Evolutionary conservation across 2,888 invertebrate species (phyloP), one percentile per base, ranked within the genome.

Genomic region (Tanytarsus gracilentus): DNA sequence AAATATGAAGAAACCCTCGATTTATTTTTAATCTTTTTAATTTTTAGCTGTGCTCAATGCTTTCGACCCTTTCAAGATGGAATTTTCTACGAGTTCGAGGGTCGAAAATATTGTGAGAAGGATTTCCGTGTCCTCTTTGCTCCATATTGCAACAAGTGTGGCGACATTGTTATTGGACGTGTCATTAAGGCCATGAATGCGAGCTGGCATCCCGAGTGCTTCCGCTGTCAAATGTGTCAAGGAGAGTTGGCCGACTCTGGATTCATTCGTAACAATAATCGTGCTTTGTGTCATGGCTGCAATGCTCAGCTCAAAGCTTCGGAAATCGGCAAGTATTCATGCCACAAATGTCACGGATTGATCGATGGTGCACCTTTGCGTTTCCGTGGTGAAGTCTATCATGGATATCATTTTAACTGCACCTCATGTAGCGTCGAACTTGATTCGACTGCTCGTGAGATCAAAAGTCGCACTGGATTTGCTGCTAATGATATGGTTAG

Each of bases 181-280:
- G 99, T 99, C 49, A 99, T 99, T 71, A 99, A 99, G 74, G 99
- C 99, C 1, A 97, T 99, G 95, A 95, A 97, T 69, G 84, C 92
- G 29, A 96, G 92, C 73, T 99, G 99, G 99, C 99, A 99, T 77
- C 97, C 98, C 2, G 83, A 85, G 63, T 99, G 99, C 73, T 99
- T 99, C 79, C 84, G 90, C 21, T 99, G 99, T 70, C 91, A 97
- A 71, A 82, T 93, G 73, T 99, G 99, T 73, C 81, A 80, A 66
- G 83, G 85, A 62, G 91, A 93, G 72, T 77, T 99, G 65, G 96
- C 98, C 1, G 99, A 99, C 74, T 84, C 89, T 53, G 99, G 99
- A 11, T 99, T 99, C 73, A 94, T 99, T 67, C 91, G 93, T 69
- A 88, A 92, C 70, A 88, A 86, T 64, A 74, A 74, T 61, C 78